Base-by-base conservation (phyloP, 1,140 invertebrate species). In the Chlorops oryzae region DNA sequence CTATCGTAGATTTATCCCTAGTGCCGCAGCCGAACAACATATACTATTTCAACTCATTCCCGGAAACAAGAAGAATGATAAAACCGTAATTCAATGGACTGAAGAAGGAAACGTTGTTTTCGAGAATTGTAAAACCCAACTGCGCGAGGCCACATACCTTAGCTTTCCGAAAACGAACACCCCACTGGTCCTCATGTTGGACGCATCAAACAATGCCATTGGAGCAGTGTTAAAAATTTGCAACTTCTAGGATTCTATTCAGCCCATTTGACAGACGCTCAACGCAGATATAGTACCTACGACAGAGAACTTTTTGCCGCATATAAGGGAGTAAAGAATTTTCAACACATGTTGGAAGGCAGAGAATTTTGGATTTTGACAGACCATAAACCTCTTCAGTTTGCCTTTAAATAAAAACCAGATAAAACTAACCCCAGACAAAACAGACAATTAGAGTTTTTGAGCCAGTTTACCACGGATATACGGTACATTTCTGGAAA, bases 381-480 rank as follows among this genome's bases (percentile, higher is more conserved):
- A 3, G 68, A 77, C 47, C 75, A 77, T 47, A 69, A 70, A 47
- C 73, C 70, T 2, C 45, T 75, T 6, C 62, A 54, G 12, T 62
- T 48, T 43, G 59, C 62, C 1, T 73, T 74, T 38, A 18, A 42
- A 28, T 51, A 70, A 45, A 62, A 57, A 37, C 3, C 24, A 2
- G 58, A 67, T 9, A 71, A 65, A 46, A 55, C 59, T 12, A 53
- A 56, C 4, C 57, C 56, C 20, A 27, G 59, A 28, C 62, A 58
- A 52, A 59, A 56, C 28, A 49, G 47, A 18, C 62, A 75, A 17
- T 45, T 75, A 0, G 60, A 74, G 44, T 71, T 50, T n/a, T 72
- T 76, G 13, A 48, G 59, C 0, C 68, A 74, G 54, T 74, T 68
- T 50, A 63, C 65, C 0, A 70, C 62, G 0, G 52, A 70, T 23